Evolutionary conservation across 92 coral and sea anemone genomes (phyloP).

Genomic region (Heteractis magnifica): DNA sequence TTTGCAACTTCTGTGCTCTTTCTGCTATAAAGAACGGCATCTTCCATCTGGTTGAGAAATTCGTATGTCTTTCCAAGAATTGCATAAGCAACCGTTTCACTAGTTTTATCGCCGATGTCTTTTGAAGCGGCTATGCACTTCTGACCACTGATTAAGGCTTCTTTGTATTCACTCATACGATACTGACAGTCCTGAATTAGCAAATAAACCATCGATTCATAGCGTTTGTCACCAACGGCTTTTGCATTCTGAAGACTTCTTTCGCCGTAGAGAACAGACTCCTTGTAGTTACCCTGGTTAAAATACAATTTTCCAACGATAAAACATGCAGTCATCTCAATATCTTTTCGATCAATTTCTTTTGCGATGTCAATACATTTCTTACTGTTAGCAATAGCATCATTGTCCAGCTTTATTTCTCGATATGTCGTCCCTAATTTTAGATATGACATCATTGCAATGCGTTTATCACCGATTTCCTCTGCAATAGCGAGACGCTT

Average conservation of each 20-base stretch:
- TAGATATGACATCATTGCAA: too few species aligned
- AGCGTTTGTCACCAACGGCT: constrained; percentile 7
- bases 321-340: constrained; percentile 15
- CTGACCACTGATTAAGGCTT: background rate
- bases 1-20: background rate
- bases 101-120: background rate
- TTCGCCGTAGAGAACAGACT: constrained; percentile 9
- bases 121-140: background rate
- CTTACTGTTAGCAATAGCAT: constrained; percentile 12
- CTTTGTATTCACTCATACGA: background rate
- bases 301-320: constrained; percentile 21
- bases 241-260: constrained; percentile 15
- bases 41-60: background rate
- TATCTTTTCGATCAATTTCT: background rate
- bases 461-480: too few species aligned
- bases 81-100: too few species aligned
- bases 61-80: background rate
- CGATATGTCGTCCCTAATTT: too few species aligned
- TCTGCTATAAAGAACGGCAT: background rate
- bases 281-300: background rate
- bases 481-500: too few species aligned
- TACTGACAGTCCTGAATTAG: constrained; percentile 20
- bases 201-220: constrained; percentile 19
- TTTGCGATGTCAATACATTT: constrained; percentile 3
- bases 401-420: too few species aligned